These are phyloP conservation scores for Anguilla obscura DNA, from an alignment of 2,797 vertebrate genomes.

Conservation along the genomic window DNA sequence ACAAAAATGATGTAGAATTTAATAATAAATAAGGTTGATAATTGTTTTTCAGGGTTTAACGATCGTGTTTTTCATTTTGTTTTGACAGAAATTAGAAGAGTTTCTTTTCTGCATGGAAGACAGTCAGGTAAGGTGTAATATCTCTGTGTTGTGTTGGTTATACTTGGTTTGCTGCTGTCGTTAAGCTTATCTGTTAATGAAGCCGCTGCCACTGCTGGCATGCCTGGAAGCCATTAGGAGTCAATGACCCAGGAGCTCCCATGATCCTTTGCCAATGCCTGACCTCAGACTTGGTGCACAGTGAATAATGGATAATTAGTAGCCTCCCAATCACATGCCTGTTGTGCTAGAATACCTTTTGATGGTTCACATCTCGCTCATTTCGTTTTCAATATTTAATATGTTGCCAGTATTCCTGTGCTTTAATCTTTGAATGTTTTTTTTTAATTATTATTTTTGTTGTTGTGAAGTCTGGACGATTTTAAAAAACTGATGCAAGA, in stretches of 20 bases:
- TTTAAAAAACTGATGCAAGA: background rate
- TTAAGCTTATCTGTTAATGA: slow-evolving; percentile 10
- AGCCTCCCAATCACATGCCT: background rate
- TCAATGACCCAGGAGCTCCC: background rate
- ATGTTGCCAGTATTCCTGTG: background rate
- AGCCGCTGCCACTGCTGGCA: background rate
- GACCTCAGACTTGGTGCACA: background rate
- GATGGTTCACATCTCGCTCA: background rate
- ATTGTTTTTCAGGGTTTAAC: slow-evolving; percentile 32
- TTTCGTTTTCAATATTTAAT: background rate
- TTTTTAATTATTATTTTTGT: background rate
- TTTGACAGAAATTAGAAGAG: slow-evolving; percentile 73
- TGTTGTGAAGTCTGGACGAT: background rate
- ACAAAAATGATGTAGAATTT: slow-evolving; percentile 61
- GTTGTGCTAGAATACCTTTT: background rate
- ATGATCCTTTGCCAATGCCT: background rate
- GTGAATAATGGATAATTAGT: background rate
- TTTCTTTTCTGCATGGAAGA: slow-evolving; percentile 76
- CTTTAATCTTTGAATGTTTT: slow-evolving; percentile 1
- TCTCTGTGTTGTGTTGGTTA: slow-evolving; percentile 27
- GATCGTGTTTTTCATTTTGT: slow-evolving; percentile 37
- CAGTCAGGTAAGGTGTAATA: slow-evolving; percentile 64
- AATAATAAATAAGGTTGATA: slow-evolving; percentile 68
- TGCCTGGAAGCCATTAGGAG: background rate
- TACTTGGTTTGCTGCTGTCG: slow-evolving; percentile 34